A percentile compares a stretch with the other conserved stretches of the same genome.
These are phyloP conservation scores for Cirrhinus molitorella DNA, from an alignment of 2,797 vertebrate species.

Conservation along the genomic window DNA sequence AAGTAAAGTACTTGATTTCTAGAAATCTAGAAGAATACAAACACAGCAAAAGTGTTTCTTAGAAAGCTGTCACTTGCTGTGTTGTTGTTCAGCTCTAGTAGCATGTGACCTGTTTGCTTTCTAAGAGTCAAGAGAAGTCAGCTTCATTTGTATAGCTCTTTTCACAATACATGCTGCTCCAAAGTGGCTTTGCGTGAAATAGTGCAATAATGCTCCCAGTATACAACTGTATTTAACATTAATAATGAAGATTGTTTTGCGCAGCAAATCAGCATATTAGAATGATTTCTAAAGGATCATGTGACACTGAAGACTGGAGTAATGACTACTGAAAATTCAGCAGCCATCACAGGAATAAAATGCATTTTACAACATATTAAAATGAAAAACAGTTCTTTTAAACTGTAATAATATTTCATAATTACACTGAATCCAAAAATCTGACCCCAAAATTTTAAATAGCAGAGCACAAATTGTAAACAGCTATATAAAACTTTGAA, in stretches of 20 bases:
- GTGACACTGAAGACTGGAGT: background rate
- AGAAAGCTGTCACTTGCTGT: constrained; percentile 16
- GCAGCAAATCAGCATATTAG: background rate
- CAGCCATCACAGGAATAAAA: background rate
- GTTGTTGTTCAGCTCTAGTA: background rate
- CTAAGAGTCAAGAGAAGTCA: background rate
- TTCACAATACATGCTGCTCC: background rate
- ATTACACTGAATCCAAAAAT: too few relatives aligned
- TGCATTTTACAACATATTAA: background rate
- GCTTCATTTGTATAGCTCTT: background rate
- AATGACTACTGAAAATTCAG: background rate
- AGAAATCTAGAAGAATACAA: background rate
- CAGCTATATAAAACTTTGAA: too few relatives aligned
- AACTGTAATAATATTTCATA: background rate
- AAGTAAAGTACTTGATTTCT: background rate
- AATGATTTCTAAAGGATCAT: background rate
- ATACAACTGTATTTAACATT: too few relatives aligned
- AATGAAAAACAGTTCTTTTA: background rate
- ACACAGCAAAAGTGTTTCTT: constrained; percentile 13
- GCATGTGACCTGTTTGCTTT: constrained; percentile 22
- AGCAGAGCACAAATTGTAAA: background rate
- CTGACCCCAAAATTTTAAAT: background rate
- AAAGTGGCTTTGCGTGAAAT: background rate
- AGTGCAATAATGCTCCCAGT: background rate
- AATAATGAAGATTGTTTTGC: too few relatives aligned